These are phyloP conservation scores for Alosa sapidissima DNA, from an alignment of 2,797 vertebrate genomes.

Conservation along the genomic window DNA sequence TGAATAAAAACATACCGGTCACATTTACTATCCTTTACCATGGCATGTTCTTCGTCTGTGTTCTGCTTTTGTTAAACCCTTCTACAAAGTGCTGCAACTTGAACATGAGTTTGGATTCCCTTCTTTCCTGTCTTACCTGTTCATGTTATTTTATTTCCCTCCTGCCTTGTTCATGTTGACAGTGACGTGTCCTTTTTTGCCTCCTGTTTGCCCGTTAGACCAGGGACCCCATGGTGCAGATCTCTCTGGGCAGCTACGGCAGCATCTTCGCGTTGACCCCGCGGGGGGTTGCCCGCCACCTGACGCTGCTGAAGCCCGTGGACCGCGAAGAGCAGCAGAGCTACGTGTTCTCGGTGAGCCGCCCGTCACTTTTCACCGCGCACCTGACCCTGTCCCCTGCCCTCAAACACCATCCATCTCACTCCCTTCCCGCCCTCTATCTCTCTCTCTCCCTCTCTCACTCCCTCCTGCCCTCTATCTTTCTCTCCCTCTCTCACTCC, in stretches of 20 bases:
- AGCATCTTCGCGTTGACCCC: conserved; percentile 83
- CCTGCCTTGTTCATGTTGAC: neutral
- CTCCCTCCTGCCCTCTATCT: neutral
- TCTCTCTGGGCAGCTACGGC: conserved; percentile 84
- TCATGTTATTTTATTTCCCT: neutral
- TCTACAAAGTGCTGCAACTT: neutral
- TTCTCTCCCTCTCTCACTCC: neutral
- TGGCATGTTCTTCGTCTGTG: neutral
- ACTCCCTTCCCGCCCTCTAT: neutral
- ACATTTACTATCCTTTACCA: neutral
- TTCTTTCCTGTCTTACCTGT: neutral
- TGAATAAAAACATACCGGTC: neutral
- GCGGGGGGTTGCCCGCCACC: conserved; percentile 85
- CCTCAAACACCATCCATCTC: no score
- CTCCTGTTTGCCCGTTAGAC: conserved; percentile 72
- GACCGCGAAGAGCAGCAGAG: conserved; percentile 91
- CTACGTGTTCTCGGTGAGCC: conserved; percentile 87
- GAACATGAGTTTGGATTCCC: neutral
- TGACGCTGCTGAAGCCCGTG: conserved; percentile 88
- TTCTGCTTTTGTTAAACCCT: neutral
- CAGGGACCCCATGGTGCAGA: conserved; percentile 87
- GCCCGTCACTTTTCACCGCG: neutral
- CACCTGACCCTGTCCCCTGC: neutral
- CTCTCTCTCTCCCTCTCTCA: neutral
- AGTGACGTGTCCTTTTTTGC: conserved; percentile 7